Base-by-base conservation (phyloP, 2,113 vertebrate species). In the Otis tarda region DNA sequence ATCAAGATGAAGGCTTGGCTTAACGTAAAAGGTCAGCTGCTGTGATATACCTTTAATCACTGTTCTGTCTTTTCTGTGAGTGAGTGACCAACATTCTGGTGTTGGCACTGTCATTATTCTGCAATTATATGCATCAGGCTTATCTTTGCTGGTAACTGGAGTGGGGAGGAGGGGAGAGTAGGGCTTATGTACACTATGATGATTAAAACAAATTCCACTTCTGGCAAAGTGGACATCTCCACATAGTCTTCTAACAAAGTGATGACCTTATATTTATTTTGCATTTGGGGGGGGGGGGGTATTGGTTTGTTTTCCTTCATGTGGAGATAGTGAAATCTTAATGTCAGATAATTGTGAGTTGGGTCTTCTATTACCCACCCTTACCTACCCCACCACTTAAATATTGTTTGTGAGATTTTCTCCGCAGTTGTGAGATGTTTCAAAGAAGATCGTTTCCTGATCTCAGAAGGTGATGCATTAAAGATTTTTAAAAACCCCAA, bases 271-370 rank as follows among this genome's bases (percentile, higher is more conserved):
- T 37, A 27, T 21, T 55, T 70, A 45, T 59, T 67, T 83, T 10
- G 11, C 6, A 12, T 10, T 12, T 9, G 14, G 37, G 43, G 8
- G 3, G 3, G 5, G 30, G n/a, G n/a, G n/a, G n/a, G n/a, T n/a
- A 5, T 79, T 78, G 52, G 20, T 64, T 67, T 76, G 8, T 67
- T 81, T 77, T 77, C 37, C 7, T 4, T 73, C 19, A 7, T 61
- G 35, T 49, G 43, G n/a, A 81, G 19, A 49, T 6, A 57, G 14
- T 15, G 49, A 68, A 89, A 60, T 55, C 61, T 53, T 55, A 14
- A 43, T 83, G 47, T 68, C 55, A 60, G 10, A 41, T 77, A 77
- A 73, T 53, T 64, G 30, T 68, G 43, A 53, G 18, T 43, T 82
- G 23, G 23, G 41, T 89, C 47, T 63, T 69, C 43, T 74, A 15